phyloP scores from a whole-genome alignment of 2,888 invertebrate genomes.

The Rhogogaster chlorosoma region DNA sequence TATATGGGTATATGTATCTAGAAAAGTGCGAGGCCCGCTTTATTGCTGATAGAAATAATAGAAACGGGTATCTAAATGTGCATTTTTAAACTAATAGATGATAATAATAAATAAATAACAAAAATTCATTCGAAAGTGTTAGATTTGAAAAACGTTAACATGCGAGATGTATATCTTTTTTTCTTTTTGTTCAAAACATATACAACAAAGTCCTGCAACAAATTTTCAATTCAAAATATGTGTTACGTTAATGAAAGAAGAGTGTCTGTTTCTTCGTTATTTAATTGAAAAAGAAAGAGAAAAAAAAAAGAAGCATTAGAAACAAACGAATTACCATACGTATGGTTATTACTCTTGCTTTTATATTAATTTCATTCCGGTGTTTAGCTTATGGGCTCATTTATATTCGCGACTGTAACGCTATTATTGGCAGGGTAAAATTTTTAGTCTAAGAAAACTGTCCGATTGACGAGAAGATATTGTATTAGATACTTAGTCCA shows the following conservation, averaged over 20 bases:
- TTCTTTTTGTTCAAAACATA: neutral
- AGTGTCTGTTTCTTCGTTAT: constrained; percentile 19
- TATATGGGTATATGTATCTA: constrained; percentile 12
- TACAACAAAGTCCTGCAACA: neutral
- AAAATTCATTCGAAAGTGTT: neutral
- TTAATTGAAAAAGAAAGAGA: neutral
- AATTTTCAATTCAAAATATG: neutral
- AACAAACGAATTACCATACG: neutral
- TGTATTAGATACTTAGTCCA: no score
- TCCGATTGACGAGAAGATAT: no score
- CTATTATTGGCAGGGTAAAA: neutral
- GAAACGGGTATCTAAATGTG: neutral
- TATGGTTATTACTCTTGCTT: neutral
- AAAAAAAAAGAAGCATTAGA: neutral
- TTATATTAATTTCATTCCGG: neutral
- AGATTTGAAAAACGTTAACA: neutral
- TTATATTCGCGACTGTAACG: neutral
- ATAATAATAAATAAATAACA: neutral
- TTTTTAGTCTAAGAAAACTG: neutral
- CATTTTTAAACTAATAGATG: neutral
- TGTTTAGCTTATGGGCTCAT: neutral
- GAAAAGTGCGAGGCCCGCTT: constrained; percentile 40
- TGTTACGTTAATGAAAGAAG: neutral
- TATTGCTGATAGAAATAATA: neutral
- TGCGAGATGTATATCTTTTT: neutral